Evolutionary conservation across 2,888 invertebrate genomes (phyloP).

Genomic region (Ornithoptera priamus): DNA sequence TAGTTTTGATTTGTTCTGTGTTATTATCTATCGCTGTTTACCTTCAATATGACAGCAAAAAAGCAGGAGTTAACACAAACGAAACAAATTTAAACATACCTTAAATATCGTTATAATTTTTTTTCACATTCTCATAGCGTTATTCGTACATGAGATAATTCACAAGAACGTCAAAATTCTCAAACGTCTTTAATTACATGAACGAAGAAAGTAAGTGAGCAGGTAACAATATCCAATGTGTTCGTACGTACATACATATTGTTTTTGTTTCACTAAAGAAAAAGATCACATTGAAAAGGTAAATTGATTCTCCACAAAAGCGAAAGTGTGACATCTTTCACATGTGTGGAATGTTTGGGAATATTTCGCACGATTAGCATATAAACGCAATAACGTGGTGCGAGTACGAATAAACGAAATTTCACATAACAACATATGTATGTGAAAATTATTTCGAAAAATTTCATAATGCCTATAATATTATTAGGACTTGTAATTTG

Average conservation of each 20-base stretch:
- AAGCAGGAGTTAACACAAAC: neutral
- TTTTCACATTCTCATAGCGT: neutral
- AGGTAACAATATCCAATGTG: constrained; percentile 21
- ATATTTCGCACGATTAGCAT: constrained; percentile 23
- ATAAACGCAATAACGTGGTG: constrained; percentile 3
- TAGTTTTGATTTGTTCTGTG: no score
- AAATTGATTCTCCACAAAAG: constrained; percentile 25
- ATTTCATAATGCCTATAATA: no score
- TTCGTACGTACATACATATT: constrained; percentile 6
- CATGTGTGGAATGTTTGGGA: constrained; percentile 12
- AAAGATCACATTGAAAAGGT: constrained; percentile 19
- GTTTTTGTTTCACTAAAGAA: constrained; percentile 23
- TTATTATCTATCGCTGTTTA: no score
- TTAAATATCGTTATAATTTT: neutral
- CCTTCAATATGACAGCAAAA: neutral
- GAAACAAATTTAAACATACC: neutral
- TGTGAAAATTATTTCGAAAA: neutral
- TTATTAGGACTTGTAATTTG: no score
- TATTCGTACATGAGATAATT: constrained; percentile 4
- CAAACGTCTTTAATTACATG: constrained; percentile 21
- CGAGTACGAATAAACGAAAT: neutral
- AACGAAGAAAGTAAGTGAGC: constrained; percentile 27
- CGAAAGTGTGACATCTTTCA: constrained; percentile 24
- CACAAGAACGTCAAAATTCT: constrained; percentile 10
- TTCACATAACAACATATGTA: neutral